Conservation (phyloP, 2,888 invertebrate genomes). For the Drosophila paramelanica region DNA sequence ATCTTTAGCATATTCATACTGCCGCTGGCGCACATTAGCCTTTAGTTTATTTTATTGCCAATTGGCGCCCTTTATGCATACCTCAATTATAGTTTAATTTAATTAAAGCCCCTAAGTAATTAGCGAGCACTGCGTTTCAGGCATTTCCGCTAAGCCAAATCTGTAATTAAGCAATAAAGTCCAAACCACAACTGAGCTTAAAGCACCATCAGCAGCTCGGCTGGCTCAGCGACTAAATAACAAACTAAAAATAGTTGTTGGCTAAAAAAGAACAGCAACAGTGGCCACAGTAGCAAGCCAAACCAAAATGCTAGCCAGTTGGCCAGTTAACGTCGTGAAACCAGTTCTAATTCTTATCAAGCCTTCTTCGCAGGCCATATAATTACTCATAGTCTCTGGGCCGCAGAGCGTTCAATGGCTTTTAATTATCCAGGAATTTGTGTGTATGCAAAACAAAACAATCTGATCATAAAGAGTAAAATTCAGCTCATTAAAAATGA, state of each 20-base stretch:
- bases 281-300: constrained; percentile 9
- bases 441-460: constrained; percentile 40
- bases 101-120: constrained; percentile 57
- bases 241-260: constrained; percentile 47
- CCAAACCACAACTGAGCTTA: constrained; percentile 16
- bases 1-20: constrained; percentile 15
- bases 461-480: constrained; percentile 50
- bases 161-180: constrained; percentile 67
- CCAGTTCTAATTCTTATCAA: constrained; percentile 78
- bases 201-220: neutral
- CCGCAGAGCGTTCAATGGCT: constrained; percentile 63
- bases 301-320: constrained; percentile 10
- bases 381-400: constrained; percentile 64
- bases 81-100: constrained; percentile 48
- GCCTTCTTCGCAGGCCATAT: constrained; percentile 67
- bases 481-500: constrained; percentile 74
- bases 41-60: constrained; percentile 48
- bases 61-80: constrained; percentile 55
- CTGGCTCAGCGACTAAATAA: constrained; percentile 15
- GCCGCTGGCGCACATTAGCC: constrained; percentile 55
- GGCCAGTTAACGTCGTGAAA: constrained; percentile 38
- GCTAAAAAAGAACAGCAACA: constrained; percentile 2
- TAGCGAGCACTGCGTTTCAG: constrained; percentile 48
- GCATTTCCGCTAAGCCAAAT: constrained; percentile 66
- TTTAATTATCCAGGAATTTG: constrained; percentile 73